Evolutionary conservation across 2,888 invertebrate species (phyloP).

Genomic region (Morpho helenor): DNA sequence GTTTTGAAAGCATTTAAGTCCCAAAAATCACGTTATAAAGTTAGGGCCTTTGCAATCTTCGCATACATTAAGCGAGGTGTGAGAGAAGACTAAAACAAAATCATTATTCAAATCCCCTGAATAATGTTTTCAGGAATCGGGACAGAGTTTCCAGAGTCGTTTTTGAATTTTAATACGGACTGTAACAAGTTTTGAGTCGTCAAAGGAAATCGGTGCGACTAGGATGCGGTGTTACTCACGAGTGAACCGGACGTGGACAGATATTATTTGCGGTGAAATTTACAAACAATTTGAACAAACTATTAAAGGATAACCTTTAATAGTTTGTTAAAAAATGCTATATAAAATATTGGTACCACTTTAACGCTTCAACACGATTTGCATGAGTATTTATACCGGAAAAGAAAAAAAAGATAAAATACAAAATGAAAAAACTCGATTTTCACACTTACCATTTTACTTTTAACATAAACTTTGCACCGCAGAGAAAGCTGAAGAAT

Average conservation of each 20-base stretch:
- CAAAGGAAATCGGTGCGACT: conserved; percentile 72
- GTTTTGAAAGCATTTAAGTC: conserved; percentile 71
- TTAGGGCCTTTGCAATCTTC: conserved; percentile 55
- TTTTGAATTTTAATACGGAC: conserved; percentile 78
- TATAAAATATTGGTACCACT: too few relatives aligned
- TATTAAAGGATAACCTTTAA: too few relatives aligned
- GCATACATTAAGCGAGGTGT: conserved; percentile 68
- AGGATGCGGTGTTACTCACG: conserved; percentile 32
- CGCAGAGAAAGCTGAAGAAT: too few relatives aligned
- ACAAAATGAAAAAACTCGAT: too few relatives aligned
- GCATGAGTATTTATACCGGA: too few relatives aligned
- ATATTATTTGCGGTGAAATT: too few relatives aligned
- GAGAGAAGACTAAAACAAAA: conserved; percentile 65
- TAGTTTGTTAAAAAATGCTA: too few relatives aligned
- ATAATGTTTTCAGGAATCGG: conserved; percentile 76
- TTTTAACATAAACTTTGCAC: too few relatives aligned
- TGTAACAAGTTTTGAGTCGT: conserved; percentile 75
- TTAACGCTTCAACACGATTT: too few relatives aligned
- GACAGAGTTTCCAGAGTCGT: conserved; percentile 71
- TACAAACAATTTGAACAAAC: too few relatives aligned
- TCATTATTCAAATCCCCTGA: conserved; percentile 77
- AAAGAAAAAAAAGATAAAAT: too few relatives aligned
- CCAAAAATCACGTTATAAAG: conserved; percentile 73
- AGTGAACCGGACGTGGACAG: conserved; percentile 37
- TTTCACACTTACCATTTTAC: too few relatives aligned